Evolutionary conservation across 1,140 invertebrate species (phyloP), one percentile per base, ranked within the genome.

Genomic region (Hycleus phaleratus): DNA sequence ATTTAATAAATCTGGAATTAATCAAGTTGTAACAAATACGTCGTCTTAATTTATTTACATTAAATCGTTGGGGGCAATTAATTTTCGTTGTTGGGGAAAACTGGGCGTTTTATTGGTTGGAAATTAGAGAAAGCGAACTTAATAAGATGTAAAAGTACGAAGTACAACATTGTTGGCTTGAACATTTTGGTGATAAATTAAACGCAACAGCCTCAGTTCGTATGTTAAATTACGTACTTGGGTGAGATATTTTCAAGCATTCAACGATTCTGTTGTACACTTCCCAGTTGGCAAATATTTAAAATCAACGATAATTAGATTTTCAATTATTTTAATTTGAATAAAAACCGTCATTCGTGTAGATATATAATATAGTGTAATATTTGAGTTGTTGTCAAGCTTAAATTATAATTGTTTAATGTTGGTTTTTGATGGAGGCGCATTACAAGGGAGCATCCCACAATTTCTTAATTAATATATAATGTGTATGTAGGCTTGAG

Each of bases 151-250:
- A 66, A 66, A 66, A 57, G 60, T 58, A 56, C 54, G 54, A 61
- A 62, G 64, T 62, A 64, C 61, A 62, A 59, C 55, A 58, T 55
- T 42, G 32, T 38, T 43, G 51, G 58, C 53, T 62, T 62, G 61
- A 67, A 63, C 59, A 65, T 56, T 62, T 54, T 51, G 54, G 50
- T 55, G 59, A 66, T 66, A 66, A 68, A 68, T 66, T 66, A 58
- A 43, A 48, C 45, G 3, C 47, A 64, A 60, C 57, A 54, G 58
- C 59, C 57, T 60, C 60, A 55, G 62, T 64, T 64, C 55, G 60
- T 62, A 65, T 66, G 66, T 68, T 65, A 65, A 64, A 66, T 61
- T 68, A 64, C 62, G 62, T 66, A 58, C 49, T 49, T 26, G 56
- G 26, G 60, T 47, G 32, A 18, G 48, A 61, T 65, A 63, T 65